Evolutionary conservation across 2,888 invertebrate genomes (phyloP).

Genomic region (Tenodera sinensis): DNA sequence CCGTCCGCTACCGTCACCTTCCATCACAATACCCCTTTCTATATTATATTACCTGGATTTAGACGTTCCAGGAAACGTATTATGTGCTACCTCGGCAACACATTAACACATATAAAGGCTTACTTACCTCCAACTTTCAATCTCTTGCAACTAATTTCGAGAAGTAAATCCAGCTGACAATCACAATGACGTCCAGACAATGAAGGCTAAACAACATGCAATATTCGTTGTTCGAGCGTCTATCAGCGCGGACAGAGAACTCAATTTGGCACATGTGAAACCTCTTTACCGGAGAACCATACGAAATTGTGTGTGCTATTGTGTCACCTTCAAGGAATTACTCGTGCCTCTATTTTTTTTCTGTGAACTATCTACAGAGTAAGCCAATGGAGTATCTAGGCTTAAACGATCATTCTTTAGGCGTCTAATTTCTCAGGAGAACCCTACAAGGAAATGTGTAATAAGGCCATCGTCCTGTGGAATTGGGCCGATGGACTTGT

Average conservation of each 20-base stretch:
- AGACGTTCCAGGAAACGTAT: constrained; percentile 9
- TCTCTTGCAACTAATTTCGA: not conserved
- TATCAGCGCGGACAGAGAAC: not conserved
- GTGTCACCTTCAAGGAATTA: too few species aligned
- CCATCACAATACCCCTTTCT: constrained; percentile 1
- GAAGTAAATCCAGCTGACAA: constrained; percentile 2
- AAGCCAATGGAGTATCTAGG: too few species aligned
- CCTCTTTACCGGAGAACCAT: too few species aligned
- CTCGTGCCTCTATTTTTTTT: too few species aligned
- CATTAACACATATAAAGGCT: not conserved
- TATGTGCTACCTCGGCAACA: not conserved
- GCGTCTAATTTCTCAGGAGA: too few species aligned
- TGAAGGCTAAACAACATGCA: not conserved
- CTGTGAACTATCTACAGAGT: too few species aligned
- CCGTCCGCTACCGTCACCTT: not conserved
- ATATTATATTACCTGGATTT: not conserved
- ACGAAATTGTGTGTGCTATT: too few species aligned
- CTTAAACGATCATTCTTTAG: too few species aligned
- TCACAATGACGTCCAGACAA: not conserved
- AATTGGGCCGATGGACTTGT: too few species aligned
- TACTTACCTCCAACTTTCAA: constrained; percentile 1
- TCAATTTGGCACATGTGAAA: not conserved
- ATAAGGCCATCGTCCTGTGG: too few species aligned
- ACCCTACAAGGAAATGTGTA: too few species aligned
- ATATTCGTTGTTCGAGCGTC: not conserved